Conservation (phyloP, 2,113 vertebrate species). For the Ophiodon elongatus region DNA sequence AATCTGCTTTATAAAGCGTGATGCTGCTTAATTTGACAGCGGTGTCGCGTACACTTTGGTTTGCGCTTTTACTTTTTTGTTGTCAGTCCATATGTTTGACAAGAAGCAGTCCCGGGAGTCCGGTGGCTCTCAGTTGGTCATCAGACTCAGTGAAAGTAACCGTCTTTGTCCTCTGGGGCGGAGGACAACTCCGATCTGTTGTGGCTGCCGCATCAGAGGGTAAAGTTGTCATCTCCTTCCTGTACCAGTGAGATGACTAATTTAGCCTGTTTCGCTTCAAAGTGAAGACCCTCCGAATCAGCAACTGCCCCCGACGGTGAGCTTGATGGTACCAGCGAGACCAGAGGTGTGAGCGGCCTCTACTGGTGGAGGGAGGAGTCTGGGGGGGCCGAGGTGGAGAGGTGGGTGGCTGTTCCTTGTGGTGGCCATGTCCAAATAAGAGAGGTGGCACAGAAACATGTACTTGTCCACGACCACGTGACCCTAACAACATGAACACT, state of each 20-base stretch:
- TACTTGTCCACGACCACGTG: not conserved
- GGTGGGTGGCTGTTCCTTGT: not conserved
- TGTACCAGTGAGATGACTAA: slow-evolving; percentile 17
- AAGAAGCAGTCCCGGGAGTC: not conserved
- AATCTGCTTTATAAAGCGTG: too few relatives aligned
- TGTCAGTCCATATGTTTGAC: not conserved
- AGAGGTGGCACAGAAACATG: not conserved
- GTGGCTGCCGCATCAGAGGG: slow-evolving; percentile 28
- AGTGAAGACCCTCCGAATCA: not conserved
- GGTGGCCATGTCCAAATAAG: not conserved
- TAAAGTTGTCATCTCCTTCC: slow-evolving; percentile 5
- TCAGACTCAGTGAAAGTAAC: not conserved
- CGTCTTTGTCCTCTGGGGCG: not conserved
- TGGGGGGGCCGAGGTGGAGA: too few relatives aligned
- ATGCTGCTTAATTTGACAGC: too few relatives aligned
- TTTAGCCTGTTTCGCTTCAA: slow-evolving; percentile 5
- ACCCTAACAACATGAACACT: not conserved
- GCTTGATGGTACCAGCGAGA: not conserved
- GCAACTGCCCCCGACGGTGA: not conserved
- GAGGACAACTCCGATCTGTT: slow-evolving; percentile 26
- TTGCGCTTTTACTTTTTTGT: not conserved
- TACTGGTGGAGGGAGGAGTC: not conserved
- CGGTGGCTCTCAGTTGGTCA: not conserved
- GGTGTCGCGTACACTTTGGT: not conserved
- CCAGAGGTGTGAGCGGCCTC: not conserved